A percentile compares a stretch with the other conserved stretches of the same genome.
phyloP scores from a whole-genome alignment of 2,888 invertebrate genomes.

The Dorcus parallelipipedus region DNA sequence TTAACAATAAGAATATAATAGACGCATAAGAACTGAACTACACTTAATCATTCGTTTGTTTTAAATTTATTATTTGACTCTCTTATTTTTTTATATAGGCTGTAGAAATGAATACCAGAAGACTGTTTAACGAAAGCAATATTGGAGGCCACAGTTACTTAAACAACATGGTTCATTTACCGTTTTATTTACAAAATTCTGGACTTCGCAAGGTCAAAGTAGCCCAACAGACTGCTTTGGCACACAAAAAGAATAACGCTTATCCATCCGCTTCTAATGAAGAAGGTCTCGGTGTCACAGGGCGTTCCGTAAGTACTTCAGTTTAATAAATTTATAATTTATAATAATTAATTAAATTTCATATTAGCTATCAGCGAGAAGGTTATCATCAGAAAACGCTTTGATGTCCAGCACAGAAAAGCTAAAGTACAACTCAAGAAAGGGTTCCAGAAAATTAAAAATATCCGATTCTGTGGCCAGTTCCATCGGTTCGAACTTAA shows the following conservation, averaged over 20 bases:
- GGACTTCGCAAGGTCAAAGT: constrained; percentile 85
- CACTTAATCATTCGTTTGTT: background rate
- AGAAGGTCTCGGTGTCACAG: constrained; percentile 47
- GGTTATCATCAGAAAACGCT: constrained; percentile 76
- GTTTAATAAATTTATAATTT: background rate
- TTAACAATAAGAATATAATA: too few relatives aligned
- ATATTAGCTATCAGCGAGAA: constrained; percentile 64
- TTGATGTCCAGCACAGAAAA: constrained; percentile 82
- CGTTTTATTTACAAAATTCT: constrained; percentile 97
- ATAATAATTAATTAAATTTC: constrained; percentile 1
- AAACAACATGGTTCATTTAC: constrained; percentile 94
- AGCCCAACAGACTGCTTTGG: constrained; percentile 75
- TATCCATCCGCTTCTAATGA: constrained; percentile 46
- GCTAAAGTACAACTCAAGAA: constrained; percentile 52
- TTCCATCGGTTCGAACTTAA: constrained; percentile 84
- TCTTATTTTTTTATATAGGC: constrained; percentile 55
- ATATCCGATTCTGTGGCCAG: constrained; percentile 88
- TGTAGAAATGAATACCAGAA: constrained; percentile 83
- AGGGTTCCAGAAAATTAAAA: constrained; percentile 70
- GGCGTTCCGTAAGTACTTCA: constrained; percentile 48
- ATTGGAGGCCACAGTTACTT: constrained; percentile 94
- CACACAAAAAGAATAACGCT: constrained; percentile 43
- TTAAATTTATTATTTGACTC: constrained; percentile 6
- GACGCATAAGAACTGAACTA: too few relatives aligned
- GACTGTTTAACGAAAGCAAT: constrained; percentile 84